A percentile compares a stretch with the other conserved stretches of the same genome.
These are phyloP conservation scores for Mamestra configurata DNA, from an alignment of 1,140 invertebrate species.

Conservation along the genomic window DNA sequence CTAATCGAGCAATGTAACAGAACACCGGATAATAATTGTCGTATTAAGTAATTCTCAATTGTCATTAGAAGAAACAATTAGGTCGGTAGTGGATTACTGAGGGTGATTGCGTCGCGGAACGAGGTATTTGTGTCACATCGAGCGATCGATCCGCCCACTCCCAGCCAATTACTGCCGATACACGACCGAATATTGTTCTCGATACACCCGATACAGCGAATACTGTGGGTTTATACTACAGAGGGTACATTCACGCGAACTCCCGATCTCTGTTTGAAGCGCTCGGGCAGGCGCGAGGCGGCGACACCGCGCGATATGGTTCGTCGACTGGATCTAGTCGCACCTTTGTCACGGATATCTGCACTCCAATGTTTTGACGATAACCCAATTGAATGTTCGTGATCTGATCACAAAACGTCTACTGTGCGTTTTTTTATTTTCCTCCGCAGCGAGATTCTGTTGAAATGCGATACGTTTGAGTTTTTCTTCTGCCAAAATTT, in stretches of 20 bases:
- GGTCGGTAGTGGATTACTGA: conserved; percentile 81
- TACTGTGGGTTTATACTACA: conserved; percentile 39
- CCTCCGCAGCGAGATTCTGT: conserved; percentile 32
- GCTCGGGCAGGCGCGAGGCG: conserved; percentile 13
- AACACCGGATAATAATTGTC: conserved; percentile 70
- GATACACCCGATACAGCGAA: conserved; percentile 60
- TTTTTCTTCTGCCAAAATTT: conserved; percentile 13
- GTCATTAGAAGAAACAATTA: conserved; percentile 84
- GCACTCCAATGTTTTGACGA: conserved; percentile 52
- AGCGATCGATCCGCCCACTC: conserved; percentile 80
- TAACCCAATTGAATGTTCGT: conserved; percentile 52
- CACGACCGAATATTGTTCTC: conserved; percentile 80
- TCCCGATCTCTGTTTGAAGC: conserved; percentile 44
- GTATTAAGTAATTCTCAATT: conserved; percentile 75
- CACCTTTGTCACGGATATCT: conserved; percentile 52
- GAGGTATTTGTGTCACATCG: conserved; percentile 82
- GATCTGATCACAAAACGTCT: conserved; percentile 51
- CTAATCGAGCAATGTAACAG: conserved; percentile 63
- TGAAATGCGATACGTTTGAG: conserved; percentile 22
- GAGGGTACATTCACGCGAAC: conserved; percentile 31
- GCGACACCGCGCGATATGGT: conserved; percentile 29
- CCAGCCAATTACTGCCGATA: conserved; percentile 80
- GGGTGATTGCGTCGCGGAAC: conserved; percentile 78
- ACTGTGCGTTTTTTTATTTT: conserved; percentile 41
- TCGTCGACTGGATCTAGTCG: conserved; percentile 41